Conservation (phyloP, 2,888 invertebrate species). For the Piscicola geometra region DNA sequence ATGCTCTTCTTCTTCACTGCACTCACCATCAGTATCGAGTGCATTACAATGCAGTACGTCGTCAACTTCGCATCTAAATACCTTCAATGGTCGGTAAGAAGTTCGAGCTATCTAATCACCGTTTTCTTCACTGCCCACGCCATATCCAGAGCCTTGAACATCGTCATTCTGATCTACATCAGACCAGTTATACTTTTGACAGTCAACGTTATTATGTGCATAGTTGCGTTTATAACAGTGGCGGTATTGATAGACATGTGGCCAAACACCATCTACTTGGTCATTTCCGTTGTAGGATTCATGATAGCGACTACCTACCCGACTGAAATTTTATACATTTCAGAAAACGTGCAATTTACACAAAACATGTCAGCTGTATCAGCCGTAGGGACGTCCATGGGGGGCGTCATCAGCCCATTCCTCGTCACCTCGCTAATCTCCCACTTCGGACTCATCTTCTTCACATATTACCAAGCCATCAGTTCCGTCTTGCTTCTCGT, state of each 20-base stretch:
- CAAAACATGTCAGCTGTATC: background rate
- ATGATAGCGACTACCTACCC: background rate
- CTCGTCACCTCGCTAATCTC: background rate
- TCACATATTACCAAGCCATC: background rate
- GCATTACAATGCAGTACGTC: background rate
- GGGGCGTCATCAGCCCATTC: background rate
- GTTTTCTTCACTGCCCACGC: background rate
- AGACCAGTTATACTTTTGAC: background rate
- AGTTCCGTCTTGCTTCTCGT: background rate
- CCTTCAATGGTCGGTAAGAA: constrained; percentile 1
- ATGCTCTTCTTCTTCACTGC: background rate
- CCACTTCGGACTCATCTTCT: background rate
- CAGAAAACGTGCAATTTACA: background rate
- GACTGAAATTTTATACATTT: background rate
- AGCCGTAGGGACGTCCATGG: background rate
- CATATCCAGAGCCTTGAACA: background rate
- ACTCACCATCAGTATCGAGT: background rate
- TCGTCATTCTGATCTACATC: background rate
- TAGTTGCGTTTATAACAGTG: background rate
- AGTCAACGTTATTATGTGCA: background rate
- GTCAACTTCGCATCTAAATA: constrained; percentile 1
- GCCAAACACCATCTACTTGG: background rate
- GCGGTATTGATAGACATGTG: background rate
- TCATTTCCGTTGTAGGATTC: background rate
- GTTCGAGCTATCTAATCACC: background rate